These are phyloP conservation scores for Ceratosolen solmsi DNA, from an alignment of 1,140 invertebrate genomes.

Conservation along the genomic window DNA sequence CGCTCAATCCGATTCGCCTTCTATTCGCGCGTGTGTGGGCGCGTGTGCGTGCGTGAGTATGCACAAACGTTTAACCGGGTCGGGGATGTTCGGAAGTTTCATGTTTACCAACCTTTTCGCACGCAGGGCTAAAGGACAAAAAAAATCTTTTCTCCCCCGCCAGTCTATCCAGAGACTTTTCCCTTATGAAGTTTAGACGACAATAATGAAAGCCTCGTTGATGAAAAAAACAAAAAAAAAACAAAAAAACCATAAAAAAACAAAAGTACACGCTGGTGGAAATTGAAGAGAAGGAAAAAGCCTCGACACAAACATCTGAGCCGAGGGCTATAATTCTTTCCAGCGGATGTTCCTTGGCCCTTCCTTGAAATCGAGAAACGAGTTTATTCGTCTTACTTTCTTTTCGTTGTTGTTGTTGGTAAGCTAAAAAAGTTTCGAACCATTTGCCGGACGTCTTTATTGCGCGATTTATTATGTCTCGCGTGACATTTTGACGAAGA, in stretches of 20 bases:
- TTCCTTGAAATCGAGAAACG: conserved; percentile 9
- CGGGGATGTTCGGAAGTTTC: neutral
- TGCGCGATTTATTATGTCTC: neutral
- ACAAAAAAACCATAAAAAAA: neutral
- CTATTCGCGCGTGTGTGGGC: too few species aligned
- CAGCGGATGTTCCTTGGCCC: neutral
- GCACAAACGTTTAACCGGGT: neutral
- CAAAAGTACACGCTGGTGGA: neutral
- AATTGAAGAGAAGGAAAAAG: conserved; percentile 6
- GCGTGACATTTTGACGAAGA: neutral
- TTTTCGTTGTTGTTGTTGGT: neutral
- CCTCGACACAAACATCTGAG: neutral
- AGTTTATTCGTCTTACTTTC: conserved; percentile 12
- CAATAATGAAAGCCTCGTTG: neutral
- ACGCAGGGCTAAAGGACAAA: neutral
- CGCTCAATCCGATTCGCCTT: too few species aligned
- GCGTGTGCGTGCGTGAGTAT: too few species aligned
- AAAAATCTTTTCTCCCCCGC: neutral
- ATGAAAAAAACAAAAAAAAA: neutral
- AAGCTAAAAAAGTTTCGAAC: neutral
- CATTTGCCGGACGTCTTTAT: neutral
- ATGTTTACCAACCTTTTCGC: neutral
- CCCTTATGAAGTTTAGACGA: neutral
- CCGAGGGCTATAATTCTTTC: conserved; percentile 25
- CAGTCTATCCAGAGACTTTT: neutral